A percentile compares a stretch with the other conserved stretches of the same genome.
These are phyloP conservation scores for Imbricaverruca yamaguchii DNA, from an alignment of 2,888 invertebrate species.

Conservation along the genomic window DNA sequence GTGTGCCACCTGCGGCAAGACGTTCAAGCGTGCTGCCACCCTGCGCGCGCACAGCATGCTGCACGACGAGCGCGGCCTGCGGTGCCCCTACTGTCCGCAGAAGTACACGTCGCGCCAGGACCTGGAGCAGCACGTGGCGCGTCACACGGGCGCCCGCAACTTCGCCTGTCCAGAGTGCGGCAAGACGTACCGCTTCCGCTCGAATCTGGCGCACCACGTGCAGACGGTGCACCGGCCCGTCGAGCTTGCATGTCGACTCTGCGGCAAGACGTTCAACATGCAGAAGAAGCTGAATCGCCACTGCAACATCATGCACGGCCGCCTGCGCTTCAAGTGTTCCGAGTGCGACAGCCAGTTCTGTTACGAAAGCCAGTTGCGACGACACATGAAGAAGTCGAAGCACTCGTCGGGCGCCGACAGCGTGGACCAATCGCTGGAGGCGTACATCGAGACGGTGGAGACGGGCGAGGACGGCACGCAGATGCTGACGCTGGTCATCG, in stretches of 20 bases:
- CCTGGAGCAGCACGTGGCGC: slow-evolving; percentile 20
- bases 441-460: slow-evolving; percentile 13
- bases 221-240: background rate
- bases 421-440: slow-evolving; percentile 9
- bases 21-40: background rate
- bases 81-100: slow-evolving; percentile 11
- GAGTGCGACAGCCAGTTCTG: background rate
- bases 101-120: slow-evolving; percentile 18
- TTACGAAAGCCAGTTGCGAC: background rate
- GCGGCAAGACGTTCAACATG: slow-evolving; percentile 15
- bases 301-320: background rate
- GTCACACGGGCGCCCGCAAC: slow-evolving; percentile 7
- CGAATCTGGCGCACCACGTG: slow-evolving; percentile 10
- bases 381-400: slow-evolving; percentile 7
- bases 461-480: slow-evolving; percentile 14
- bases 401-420: background rate
- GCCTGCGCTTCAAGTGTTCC: background rate
- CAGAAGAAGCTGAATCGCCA: background rate
- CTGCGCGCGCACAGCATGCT: slow-evolving; percentile 6
- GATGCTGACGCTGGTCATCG: slow-evolving; percentile 12
- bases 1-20: background rate
- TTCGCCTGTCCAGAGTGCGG: slow-evolving; percentile 14
- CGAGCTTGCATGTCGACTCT: background rate
- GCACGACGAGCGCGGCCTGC: slow-evolving; percentile 12
- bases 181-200: slow-evolving; percentile 16